Conservation (phyloP, 1,140 invertebrate genomes). For the Hypsibius dujardini region DNA sequence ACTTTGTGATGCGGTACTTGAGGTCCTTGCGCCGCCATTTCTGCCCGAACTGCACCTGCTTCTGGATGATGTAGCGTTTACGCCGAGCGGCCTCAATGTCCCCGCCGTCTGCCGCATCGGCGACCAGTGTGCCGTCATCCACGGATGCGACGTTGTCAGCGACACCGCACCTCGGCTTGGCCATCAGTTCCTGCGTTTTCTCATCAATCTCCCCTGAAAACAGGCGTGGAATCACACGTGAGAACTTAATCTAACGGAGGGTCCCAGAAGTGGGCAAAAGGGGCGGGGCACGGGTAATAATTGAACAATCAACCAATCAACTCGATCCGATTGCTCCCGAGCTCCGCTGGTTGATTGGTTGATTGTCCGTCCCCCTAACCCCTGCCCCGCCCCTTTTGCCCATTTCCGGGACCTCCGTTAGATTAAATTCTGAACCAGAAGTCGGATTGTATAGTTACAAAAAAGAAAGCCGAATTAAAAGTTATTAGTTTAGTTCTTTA, state of each 20-base stretch:
- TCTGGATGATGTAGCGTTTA: neutral
- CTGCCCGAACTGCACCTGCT: neutral
- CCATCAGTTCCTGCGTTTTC: slow-evolving; percentile 56
- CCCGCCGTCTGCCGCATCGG: neutral
- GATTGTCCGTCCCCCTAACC: too few species aligned
- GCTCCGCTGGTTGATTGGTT: too few species aligned
- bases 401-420: too few species aligned
- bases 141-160: slow-evolving; percentile 27
- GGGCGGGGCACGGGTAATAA: neutral
- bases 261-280: neutral
- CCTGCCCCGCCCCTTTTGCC: too few species aligned
- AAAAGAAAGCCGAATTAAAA: too few species aligned
- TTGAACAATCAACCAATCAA: neutral
- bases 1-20: neutral
- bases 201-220: slow-evolving; percentile 53
- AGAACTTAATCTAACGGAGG: neutral
- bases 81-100: neutral
- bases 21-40: neutral
- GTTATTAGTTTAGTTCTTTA: neutral
- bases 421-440: too few species aligned
- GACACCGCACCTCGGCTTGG: slow-evolving; percentile 32
- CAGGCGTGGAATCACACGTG: slow-evolving; percentile 18
- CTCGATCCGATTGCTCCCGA: too few species aligned
- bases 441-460: too few species aligned
- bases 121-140: neutral